Conservation (phyloP, 2,113 vertebrate genomes). For the Saguinus imperator region DNA sequence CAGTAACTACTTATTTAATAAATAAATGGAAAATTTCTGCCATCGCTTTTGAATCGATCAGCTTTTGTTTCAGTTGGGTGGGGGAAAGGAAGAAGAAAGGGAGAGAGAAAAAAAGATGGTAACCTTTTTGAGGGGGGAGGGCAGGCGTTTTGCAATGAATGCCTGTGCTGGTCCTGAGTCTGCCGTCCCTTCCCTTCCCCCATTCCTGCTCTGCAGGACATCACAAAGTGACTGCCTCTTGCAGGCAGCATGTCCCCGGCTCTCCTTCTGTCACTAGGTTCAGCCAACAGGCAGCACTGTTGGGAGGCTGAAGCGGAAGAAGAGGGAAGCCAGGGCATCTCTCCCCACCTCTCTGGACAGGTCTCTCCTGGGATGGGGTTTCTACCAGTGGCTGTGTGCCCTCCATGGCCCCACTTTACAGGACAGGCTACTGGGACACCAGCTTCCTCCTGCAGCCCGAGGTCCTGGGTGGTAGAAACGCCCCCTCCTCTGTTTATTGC, state of each 20-base stretch:
- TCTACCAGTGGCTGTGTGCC: neutral
- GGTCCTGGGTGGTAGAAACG: neutral
- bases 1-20: neutral
- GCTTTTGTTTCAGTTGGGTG: neutral
- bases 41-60: neutral
- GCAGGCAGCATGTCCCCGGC: neutral
- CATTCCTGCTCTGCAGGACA: neutral
- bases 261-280: neutral
- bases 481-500: neutral
- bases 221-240: neutral
- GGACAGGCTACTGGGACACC: neutral
- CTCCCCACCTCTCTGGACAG: neutral
- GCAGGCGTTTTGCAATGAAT: neutral
- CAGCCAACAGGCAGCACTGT: neutral
- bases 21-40: neutral
- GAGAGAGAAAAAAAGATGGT: neutral
- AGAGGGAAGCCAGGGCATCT: neutral
- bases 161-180: neutral
- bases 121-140: too few relatives aligned
- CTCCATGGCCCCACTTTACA: fast-evolving
- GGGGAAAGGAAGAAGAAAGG: neutral
- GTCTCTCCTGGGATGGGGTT: neutral
- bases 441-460: neutral
- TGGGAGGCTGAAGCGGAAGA: neutral
- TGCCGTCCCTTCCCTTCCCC: neutral